A percentile compares a stretch with the other conserved stretches of the same genome.
These are phyloP conservation scores for Epistrophella euchroma DNA, from an alignment of 2,888 invertebrate species.

Conservation along the genomic window DNA sequence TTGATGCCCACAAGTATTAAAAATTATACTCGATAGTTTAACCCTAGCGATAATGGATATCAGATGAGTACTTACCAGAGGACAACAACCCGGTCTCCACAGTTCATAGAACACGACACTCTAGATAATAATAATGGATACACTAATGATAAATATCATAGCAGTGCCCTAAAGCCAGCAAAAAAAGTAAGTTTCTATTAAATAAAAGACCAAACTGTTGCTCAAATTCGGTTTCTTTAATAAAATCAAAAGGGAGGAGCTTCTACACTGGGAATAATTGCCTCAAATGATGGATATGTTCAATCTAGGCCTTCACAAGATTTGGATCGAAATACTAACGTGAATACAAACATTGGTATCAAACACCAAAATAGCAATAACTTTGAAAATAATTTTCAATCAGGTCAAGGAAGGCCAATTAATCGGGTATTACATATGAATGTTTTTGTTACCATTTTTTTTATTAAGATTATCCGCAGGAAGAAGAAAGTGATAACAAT, in stretches of 20 bases:
- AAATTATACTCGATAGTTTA: neutral
- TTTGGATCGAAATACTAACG: neutral
- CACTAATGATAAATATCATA: neutral
- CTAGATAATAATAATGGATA: neutral
- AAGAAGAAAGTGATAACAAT: too few relatives aligned
- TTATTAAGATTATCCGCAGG: neutral
- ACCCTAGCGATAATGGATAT: neutral
- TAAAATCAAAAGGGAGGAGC: neutral
- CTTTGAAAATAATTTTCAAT: neutral
- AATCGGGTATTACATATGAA: neutral
- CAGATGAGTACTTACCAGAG: neutral
- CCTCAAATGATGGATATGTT: slow-evolving; percentile 20
- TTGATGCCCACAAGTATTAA: too few relatives aligned
- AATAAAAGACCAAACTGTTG: neutral
- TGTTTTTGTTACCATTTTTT: neutral
- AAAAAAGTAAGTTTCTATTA: neutral
- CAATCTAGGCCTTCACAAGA: neutral
- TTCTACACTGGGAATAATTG: slow-evolving; percentile 9
- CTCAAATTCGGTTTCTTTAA: neutral
- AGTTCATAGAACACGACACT: neutral
- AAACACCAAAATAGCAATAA: neutral
- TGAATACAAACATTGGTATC: neutral
- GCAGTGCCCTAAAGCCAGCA: neutral
- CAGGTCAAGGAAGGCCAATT: neutral
- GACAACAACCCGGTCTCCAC: neutral